Evolutionary conservation across 2,113 vertebrate species (phyloP), one percentile per base, ranked within the genome.

Genomic region (Nycticryphes semicollaris): DNA sequence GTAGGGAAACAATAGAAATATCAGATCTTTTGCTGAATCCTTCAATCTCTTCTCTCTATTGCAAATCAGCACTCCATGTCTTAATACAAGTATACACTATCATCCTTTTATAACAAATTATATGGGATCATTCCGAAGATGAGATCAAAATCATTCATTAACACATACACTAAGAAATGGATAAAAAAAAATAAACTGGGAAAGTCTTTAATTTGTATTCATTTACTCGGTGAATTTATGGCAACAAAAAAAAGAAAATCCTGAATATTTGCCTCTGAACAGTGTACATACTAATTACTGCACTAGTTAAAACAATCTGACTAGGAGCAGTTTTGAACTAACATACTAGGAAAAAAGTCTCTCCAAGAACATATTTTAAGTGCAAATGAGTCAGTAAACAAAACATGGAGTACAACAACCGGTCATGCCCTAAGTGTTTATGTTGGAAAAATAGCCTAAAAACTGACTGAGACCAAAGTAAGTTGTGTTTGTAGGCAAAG

Each of bases 361-460:
- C 24, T 91, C 48, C 59, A 83, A 80, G 22, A 93, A 88, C 21
- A 47, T 53, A 90, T 76, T 90, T 90, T 78, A 88, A 73, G 67
- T 85, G 80, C 47, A 94, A 93, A 89, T 67, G 39, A 84, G 50
- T 93, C 39, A 73, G 93, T 45, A 80, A 96, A 88, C 31, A 73
- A 72, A 93, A 87, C 45, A 87, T 20, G 7, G 13, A 73, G 23
- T 70, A 60, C 31, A 94, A 80, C 59, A 66, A 93, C 90, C 50
- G 43, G 67, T 63, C 63, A n/a, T 60, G 43, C 28, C 37, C 31
- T 84, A 69, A 84, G 20, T 86, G 60, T 90, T 92, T 92, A 74
- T 70, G 25, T 83, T 92, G 72, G 80, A 86, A 92, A 77, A 89
- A 88, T 19, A 86, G 22, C 30, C 63, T 70, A 74, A 84, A 90